phyloP scores from a whole-genome alignment of 2,888 invertebrate species.

The Eurytoma californica region DNA sequence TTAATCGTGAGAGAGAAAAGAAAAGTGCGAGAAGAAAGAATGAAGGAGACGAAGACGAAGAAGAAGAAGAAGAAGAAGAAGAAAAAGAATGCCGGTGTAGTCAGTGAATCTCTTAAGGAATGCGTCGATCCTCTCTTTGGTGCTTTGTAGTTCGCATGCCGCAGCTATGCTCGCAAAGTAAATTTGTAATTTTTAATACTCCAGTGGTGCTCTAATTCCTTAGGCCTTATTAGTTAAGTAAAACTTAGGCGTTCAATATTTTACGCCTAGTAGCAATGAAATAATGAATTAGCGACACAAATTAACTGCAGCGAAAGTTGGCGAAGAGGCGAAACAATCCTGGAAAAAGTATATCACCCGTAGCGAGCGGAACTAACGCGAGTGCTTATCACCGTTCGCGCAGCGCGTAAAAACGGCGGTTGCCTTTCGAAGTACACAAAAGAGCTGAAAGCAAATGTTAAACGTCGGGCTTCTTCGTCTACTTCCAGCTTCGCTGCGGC shows the following conservation, averaged over 20 bases:
- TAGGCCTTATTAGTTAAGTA: too few relatives aligned
- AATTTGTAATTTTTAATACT: constrained; percentile 6
- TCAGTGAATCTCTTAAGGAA: constrained; percentile 62
- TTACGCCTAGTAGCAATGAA: too few relatives aligned
- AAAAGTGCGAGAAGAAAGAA: constrained; percentile 48
- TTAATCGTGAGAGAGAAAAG: constrained; percentile 18
- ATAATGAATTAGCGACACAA: too few relatives aligned
- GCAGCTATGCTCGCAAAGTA: constrained; percentile 28
- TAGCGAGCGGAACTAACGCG: not conserved
- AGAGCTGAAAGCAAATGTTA: constrained; percentile 34
- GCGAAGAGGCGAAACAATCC: not conserved
- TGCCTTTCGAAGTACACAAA: constrained; percentile 9
- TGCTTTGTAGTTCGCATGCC: constrained; percentile 61
- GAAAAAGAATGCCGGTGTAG: constrained; percentile 28
- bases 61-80: not conserved
- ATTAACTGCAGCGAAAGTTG: too few relatives aligned
- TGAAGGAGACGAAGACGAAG: constrained; percentile 45
- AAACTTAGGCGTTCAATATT: too few relatives aligned
- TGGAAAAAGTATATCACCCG: not conserved
- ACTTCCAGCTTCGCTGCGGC: not conserved
- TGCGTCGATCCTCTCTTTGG: constrained; percentile 61
- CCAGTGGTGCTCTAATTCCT: too few relatives aligned
- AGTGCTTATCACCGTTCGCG: constrained; percentile 17
- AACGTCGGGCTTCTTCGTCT: constrained; percentile 1
- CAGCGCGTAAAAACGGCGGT: constrained; percentile 19